Conservation (phyloP, 2,113 vertebrate species). For the Ifrita kowaldi region DNA sequence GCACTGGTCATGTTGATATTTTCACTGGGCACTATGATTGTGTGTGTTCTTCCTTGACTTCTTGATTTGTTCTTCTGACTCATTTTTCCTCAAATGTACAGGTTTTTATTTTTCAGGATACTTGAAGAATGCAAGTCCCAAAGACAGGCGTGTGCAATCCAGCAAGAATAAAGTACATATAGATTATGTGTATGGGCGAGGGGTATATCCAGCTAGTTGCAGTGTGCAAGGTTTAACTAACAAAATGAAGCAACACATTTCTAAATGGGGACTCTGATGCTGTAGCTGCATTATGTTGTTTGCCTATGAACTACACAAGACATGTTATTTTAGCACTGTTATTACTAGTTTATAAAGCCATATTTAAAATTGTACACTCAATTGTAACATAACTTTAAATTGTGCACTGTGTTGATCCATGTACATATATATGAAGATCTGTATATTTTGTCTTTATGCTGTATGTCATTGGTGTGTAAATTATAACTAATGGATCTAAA, state of each 20-base stretch:
- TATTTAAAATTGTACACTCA: conserved; percentile 76
- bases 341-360: conserved; percentile 80
- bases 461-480: conserved; percentile 75
- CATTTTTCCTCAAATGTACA: background rate
- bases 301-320: conserved; percentile 42
- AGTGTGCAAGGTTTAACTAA: background rate
- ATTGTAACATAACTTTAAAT: conserved; percentile 75
- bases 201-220: background rate
- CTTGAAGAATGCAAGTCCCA: background rate
- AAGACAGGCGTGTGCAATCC: background rate
- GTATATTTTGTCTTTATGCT: conserved; percentile 75
- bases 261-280: background rate
- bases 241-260: background rate
- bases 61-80: background rate
- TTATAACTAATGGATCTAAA: conserved; percentile 70
- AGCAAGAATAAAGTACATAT: background rate
- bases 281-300: conserved; percentile 49
- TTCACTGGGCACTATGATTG: background rate
- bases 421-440: conserved; percentile 69
- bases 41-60: background rate
- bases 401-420: conserved; percentile 70
- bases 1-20: background rate
- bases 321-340: conserved; percentile 68
- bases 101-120: conserved; percentile 13
- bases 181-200: background rate